Percentiles rank a stretch among this genome's conserved stretches.
These are phyloP conservation scores for Tineola bisselliella DNA, from an alignment of 2,888 invertebrate genomes.

Conservation along the genomic window DNA sequence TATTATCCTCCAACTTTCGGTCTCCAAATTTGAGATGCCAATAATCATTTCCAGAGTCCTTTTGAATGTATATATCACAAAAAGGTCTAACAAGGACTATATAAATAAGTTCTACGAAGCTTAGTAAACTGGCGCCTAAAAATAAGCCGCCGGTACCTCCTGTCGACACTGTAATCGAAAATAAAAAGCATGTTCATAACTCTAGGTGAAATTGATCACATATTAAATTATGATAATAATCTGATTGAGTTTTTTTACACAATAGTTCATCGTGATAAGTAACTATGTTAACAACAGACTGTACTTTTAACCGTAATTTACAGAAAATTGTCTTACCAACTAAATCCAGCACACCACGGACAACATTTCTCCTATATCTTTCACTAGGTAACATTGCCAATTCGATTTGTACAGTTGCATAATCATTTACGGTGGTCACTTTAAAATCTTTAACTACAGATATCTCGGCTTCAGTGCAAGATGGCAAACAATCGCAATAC, in stretches of 20 bases:
- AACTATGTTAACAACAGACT: too few relatives aligned
- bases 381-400: constrained; percentile 74
- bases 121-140: constrained; percentile 73
- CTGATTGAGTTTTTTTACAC: too few relatives aligned
- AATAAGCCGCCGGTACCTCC: constrained; percentile 74
- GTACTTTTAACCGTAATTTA: too few relatives aligned
- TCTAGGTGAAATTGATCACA: too few relatives aligned
- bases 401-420: constrained; percentile 67
- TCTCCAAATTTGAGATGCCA: constrained; percentile 50
- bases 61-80: constrained; percentile 51
- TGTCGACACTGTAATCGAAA: constrained; percentile 63
- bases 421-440: constrained; percentile 30
- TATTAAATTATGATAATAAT: too few relatives aligned
- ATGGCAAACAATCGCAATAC: constrained; percentile 76
- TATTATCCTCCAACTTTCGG: constrained; percentile 40
- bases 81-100: constrained; percentile 61
- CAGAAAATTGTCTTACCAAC: constrained; percentile 77
- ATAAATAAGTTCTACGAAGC: constrained; percentile 72
- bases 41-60: constrained; percentile 37
- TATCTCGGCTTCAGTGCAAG: constrained; percentile 78
- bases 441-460: constrained; percentile 69
- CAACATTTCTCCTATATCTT: constrained; percentile 77
- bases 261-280: too few relatives aligned
- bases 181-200: too few relatives aligned
- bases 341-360: constrained; percentile 76